phyloP scores from a whole-genome alignment of 2,888 invertebrate genomes.

The Bellardia pandia region DNA sequence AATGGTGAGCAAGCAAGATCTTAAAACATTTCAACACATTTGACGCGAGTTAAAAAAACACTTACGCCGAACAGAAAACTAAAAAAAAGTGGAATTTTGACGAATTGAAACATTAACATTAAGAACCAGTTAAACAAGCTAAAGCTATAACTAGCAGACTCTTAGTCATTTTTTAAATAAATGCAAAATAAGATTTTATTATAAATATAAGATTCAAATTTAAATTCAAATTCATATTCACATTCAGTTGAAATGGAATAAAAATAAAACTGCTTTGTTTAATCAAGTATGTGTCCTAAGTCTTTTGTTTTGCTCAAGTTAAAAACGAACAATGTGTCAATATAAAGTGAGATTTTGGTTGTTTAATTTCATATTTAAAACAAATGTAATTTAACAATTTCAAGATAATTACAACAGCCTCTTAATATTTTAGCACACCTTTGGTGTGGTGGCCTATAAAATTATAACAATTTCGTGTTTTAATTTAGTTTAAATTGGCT shows the following conservation, averaged over 20 bases:
- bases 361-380: too few relatives aligned
- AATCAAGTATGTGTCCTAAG: constrained; percentile 51
- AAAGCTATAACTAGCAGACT: constrained; percentile 37
- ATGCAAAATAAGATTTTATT: constrained; percentile 33
- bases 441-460: background rate
- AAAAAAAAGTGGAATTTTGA: constrained; percentile 59
- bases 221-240: background rate
- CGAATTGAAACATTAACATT: constrained; percentile 10
- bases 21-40: constrained; percentile 53
- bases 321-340: constrained; percentile 2
- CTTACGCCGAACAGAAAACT: background rate
- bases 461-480: constrained; percentile 34
- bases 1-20: constrained; percentile 14
- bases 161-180: constrained; percentile 65
- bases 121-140: constrained; percentile 65
- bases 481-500: background rate
- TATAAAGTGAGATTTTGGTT: background rate
- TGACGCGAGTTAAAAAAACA: constrained; percentile 6
- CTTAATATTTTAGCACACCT: background rate
- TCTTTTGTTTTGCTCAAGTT: constrained; percentile 52
- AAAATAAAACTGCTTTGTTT: constrained; percentile 1
- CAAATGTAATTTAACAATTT: background rate
- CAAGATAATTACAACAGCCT: constrained; percentile 43
- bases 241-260: background rate
- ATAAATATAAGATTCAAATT: constrained; percentile 39